A percentile compares a stretch with the other conserved stretches of the same genome.
Conservation (phyloP, 2,888 invertebrate genomes). For the Epsilonema sp. region DNA sequence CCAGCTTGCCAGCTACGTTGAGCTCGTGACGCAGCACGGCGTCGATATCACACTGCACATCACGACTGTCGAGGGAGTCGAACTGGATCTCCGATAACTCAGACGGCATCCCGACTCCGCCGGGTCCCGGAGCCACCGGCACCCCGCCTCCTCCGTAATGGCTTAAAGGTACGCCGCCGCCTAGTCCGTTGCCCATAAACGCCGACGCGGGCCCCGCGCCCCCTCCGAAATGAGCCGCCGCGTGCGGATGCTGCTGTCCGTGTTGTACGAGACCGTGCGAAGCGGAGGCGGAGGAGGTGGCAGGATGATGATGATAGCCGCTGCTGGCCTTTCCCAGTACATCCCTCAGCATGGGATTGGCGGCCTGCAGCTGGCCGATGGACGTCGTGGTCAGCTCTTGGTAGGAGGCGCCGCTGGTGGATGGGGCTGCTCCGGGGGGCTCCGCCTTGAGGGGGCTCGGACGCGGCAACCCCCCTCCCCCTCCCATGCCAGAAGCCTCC, state of each 20-base stretch:
- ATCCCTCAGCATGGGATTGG: constrained; percentile 2
- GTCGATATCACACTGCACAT: constrained; percentile 5
- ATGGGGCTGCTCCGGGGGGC: neutral
- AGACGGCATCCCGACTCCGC: neutral
- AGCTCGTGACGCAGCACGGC: constrained; percentile 8
- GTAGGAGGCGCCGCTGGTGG: neutral
- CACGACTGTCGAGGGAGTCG: neutral
- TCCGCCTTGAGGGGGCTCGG: neutral
- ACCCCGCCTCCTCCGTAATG: neutral
- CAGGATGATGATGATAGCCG: neutral
- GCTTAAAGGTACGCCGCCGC: neutral
- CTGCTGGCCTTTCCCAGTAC: neutral
- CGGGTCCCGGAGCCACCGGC: neutral
- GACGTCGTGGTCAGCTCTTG: constrained; percentile 4
- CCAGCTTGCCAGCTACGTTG: constrained; percentile 5
- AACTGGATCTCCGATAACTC: neutral
- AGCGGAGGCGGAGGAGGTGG: neutral
- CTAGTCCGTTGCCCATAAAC: neutral
- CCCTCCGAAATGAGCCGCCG: neutral
- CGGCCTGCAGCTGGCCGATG: neutral
- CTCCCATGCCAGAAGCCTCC: no score
- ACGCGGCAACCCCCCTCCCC: no score
- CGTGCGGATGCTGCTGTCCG: no score
- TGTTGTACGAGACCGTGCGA: neutral
- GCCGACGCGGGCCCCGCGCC: neutral